phyloP scores from a whole-genome alignment of 2,888 invertebrate genomes.

The Pocota personata region DNA sequence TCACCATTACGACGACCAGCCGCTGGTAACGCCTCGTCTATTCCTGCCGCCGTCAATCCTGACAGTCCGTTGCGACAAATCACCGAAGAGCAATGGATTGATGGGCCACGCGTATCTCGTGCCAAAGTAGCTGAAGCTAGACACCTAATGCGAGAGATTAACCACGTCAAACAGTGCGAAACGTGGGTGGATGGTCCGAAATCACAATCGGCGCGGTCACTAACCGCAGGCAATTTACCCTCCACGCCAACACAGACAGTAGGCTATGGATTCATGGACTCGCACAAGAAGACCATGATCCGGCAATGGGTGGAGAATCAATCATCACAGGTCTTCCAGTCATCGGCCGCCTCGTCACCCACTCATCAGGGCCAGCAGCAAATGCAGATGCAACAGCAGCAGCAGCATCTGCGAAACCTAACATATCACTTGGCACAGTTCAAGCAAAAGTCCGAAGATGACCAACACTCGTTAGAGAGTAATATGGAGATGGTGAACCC shows the following conservation, averaged over 20 bases:
- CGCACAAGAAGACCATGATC: constrained; percentile 96
- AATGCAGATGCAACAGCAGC: constrained; percentile 77
- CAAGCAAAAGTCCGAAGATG: constrained; percentile 83
- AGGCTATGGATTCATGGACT: constrained; percentile 95
- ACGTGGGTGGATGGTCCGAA: constrained; percentile 98
- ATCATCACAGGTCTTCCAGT: constrained; percentile 89
- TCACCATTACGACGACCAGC: constrained; percentile 83
- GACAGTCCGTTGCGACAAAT: constrained; percentile 82
- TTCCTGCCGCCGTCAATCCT: constrained; percentile 79
- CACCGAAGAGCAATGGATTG: constrained; percentile 98
- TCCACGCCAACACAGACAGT: constrained; percentile 77
- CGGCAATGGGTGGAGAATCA: constrained; percentile 97
- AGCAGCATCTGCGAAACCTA: constrained; percentile 84
- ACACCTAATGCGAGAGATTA: constrained; percentile 90
- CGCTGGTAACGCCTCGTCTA: constrained; percentile 75
- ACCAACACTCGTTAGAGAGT: constrained; percentile 82
- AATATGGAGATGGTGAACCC: constrained; percentile 84
- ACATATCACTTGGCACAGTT: constrained; percentile 85
- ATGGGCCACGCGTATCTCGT: constrained; percentile 95
- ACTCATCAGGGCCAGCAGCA: constrained; percentile 76
- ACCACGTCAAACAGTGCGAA: constrained; percentile 91
- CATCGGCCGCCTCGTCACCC: constrained; percentile 84
- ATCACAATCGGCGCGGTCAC: constrained; percentile 84
- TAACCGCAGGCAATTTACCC: constrained; percentile 81
- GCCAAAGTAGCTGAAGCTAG: constrained; percentile 92